Percentiles rank a stretch among this genome's conserved stretches.
Evolutionary conservation across 2,888 invertebrate species (phyloP).

Genomic region (Alloscopus bannaensis): DNA sequence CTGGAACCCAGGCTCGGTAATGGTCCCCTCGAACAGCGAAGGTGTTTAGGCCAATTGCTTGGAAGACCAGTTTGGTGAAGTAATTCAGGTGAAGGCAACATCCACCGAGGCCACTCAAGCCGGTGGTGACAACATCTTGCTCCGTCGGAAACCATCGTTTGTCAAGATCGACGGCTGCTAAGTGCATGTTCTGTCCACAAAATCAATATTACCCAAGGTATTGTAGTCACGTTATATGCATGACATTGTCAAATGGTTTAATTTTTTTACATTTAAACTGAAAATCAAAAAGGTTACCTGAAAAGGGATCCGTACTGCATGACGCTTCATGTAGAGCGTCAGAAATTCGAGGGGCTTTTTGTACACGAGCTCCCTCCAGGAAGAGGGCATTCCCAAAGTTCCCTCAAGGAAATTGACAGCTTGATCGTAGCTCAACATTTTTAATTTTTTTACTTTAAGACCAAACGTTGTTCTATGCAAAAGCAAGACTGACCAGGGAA

Average conservation of each 20-base stretch:
- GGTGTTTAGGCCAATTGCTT: slow-evolving; percentile 44
- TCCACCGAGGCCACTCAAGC: slow-evolving; percentile 49
- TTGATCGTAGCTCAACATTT: slow-evolving; percentile 46
- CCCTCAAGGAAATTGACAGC: slow-evolving; percentile 42
- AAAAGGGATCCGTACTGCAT: slow-evolving; percentile 45
- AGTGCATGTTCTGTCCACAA: slow-evolving; percentile 38
- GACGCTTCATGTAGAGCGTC: slow-evolving; percentile 37
- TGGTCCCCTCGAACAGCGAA: slow-evolving; percentile 56
- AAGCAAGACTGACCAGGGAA: no score
- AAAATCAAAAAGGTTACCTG: slow-evolving; percentile 26
- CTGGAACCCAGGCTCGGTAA: slow-evolving; percentile 37
- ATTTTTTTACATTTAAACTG: neutral
- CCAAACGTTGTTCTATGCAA: no score
- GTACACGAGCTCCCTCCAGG: slow-evolving; percentile 42
- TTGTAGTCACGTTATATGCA: neutral
- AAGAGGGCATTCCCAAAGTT: slow-evolving; percentile 34
- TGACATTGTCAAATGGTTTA: neutral
- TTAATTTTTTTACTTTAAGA: neutral
- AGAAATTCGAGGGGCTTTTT: slow-evolving; percentile 49
- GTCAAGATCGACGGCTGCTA: slow-evolving; percentile 40
- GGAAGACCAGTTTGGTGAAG: slow-evolving; percentile 51
- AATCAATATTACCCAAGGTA: neutral
- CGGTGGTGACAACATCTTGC: slow-evolving; percentile 23
- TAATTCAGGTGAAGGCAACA: slow-evolving; percentile 57
- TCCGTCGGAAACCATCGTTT: slow-evolving; percentile 47